phyloP scores from a whole-genome alignment of 2,888 invertebrate genomes.

The Herminia tarsipennalis region DNA sequence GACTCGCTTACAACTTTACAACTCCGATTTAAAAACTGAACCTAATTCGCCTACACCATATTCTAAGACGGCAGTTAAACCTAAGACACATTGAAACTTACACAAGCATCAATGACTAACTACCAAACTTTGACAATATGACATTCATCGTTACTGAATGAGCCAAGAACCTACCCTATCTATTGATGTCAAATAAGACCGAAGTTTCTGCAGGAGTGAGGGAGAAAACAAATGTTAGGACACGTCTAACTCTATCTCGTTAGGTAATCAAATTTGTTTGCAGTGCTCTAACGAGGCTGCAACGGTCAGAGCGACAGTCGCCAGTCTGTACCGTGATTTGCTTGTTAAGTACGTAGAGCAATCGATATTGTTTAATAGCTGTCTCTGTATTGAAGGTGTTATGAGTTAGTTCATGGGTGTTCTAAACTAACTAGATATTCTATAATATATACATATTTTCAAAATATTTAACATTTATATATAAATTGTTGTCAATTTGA shows the following conservation, averaged over 20 bases:
- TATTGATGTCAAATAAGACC: slow-evolving; percentile 23
- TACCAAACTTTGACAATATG: slow-evolving; percentile 28
- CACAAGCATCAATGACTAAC: slow-evolving; percentile 20
- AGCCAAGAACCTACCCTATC: slow-evolving; percentile 12
- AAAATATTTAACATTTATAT: no score
- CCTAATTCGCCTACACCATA: not conserved
- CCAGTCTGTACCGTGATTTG: slow-evolving; percentile 58
- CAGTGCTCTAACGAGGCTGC: slow-evolving; percentile 70
- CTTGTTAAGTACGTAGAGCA: slow-evolving; percentile 52
- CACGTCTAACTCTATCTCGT: slow-evolving; percentile 62
- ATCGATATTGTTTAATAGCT: slow-evolving; percentile 43
- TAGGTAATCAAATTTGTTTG: slow-evolving; percentile 82
- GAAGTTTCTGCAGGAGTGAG: slow-evolving; percentile 21
- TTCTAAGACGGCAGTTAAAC: slow-evolving; percentile 4
- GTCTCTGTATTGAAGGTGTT: slow-evolving; percentile 9
- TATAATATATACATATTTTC: no score
- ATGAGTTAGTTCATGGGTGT: no score
- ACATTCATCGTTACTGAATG: slow-evolving; percentile 27
- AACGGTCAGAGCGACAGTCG: slow-evolving; percentile 55
- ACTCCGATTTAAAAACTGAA: no score
- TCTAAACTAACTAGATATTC: no score
- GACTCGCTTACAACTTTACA: no score
- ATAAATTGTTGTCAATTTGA: not conserved
- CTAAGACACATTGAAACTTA: slow-evolving; percentile 15
- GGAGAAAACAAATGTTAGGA: slow-evolving; percentile 45